A percentile compares a stretch with the other conserved stretches of the same genome.
Conservation (phyloP, 2,888 invertebrate genomes). For the Noctuana brunneofusca region DNA sequence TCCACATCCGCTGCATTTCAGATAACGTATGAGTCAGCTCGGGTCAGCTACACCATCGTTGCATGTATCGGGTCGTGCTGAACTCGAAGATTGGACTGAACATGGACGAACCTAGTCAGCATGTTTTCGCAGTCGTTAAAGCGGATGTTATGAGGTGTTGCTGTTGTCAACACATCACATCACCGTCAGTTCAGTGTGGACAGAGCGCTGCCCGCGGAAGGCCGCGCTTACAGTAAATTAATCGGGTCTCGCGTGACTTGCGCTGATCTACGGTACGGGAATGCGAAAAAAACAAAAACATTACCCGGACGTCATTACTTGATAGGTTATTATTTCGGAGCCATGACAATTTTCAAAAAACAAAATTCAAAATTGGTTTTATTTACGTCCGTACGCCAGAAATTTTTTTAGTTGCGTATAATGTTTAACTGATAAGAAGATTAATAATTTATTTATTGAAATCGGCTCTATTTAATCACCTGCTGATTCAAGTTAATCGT, state of each 20-base stretch:
- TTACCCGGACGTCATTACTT: conserved; percentile 48
- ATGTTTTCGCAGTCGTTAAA: conserved; percentile 49
- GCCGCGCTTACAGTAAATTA: conserved; percentile 53
- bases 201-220: conserved; percentile 53
- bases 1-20: conserved; percentile 74
- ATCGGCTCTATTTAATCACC: conserved; percentile 55
- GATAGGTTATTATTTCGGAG: conserved; percentile 1
- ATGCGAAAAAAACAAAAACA: conserved; percentile 66
- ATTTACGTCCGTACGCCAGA: background rate
- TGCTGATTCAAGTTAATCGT: conserved; percentile 49
- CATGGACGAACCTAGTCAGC: conserved; percentile 51
- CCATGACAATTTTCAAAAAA: background rate
- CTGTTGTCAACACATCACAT: conserved; percentile 35
- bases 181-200: conserved; percentile 53
- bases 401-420: background rate
- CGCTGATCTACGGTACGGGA: conserved; percentile 50
- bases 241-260: conserved; percentile 48
- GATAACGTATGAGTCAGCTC: conserved; percentile 74
- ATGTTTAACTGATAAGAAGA: conserved; percentile 12
- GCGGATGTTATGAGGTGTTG: conserved; percentile 52
- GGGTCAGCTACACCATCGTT: conserved; percentile 29
- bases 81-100: conserved; percentile 47
- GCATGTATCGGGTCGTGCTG: conserved; percentile 15
- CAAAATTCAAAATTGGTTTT: background rate
- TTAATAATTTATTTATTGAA: conserved; percentile 29